Evolutionary conservation across 1,140 invertebrate genomes (phyloP).

Genomic region (Tetragnatha versicolor): DNA sequence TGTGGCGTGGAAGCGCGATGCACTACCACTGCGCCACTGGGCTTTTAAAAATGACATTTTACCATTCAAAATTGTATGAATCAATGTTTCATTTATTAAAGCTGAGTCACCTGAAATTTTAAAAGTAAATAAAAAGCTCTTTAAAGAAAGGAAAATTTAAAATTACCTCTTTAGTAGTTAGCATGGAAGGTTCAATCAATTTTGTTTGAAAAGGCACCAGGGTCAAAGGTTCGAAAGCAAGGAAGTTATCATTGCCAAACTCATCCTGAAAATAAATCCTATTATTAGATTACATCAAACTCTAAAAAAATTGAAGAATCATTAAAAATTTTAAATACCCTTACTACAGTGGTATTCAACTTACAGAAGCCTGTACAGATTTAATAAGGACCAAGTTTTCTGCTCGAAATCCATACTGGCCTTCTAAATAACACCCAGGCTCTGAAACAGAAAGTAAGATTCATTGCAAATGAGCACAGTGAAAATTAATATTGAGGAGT

Average conservation of each 20-base stretch:
- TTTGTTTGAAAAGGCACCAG: constrained; percentile 92
- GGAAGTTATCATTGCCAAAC: constrained; percentile 73
- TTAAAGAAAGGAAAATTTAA: too few species aligned
- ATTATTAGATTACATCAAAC: not conserved
- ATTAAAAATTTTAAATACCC: not conserved
- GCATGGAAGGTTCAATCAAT: constrained; percentile 77
- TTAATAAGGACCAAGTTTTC: constrained; percentile 89
- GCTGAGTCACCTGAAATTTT: too few species aligned
- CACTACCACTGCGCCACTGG: too few species aligned
- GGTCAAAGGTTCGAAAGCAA: constrained; percentile 92
- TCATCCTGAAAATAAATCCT: constrained; percentile 61
- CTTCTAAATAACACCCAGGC: constrained; percentile 76
- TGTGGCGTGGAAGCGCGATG: too few species aligned
- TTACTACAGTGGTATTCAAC: not conserved
- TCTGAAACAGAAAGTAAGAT: constrained; percentile 63
- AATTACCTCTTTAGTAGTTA: constrained; percentile 69
- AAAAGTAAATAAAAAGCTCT: too few species aligned
- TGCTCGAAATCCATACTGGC: constrained; percentile 89
- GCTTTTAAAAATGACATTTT: too few species aligned
- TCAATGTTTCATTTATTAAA: too few species aligned
- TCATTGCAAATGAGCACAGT: not conserved
- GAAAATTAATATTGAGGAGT: too few species aligned
- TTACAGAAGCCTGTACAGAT: constrained; percentile 72
- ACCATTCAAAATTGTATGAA: too few species aligned
- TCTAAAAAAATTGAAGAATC: not conserved